Base-by-base conservation (phyloP, 1,140 invertebrate genomes). In the Bombus soroeensis region DNA sequence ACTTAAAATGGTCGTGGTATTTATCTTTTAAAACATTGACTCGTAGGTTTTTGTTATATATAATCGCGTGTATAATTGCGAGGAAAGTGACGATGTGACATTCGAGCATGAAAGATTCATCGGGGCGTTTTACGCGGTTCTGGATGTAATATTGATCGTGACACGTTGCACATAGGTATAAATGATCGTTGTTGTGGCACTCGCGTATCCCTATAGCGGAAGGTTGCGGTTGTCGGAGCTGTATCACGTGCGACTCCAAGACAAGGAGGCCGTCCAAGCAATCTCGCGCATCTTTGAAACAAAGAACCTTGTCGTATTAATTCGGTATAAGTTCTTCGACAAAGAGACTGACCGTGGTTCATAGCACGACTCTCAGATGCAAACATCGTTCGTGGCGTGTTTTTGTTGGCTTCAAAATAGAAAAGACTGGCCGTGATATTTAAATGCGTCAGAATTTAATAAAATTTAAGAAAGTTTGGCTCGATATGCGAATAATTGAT, bases 111-210 rank as follows among this genome's bases (percentile, higher is more conserved):
- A 78, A 78, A 62, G 9, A 62, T 64, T 77, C 57, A 77, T 32
- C 37, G 37, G 25, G 64, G 32, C 34, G 64, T 68, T 78, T 78
- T 66, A 78, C 75, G 57, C 28, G 75, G 41, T 78, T 78, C 37
- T n/a, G 37, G 41, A 78, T 64, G 37, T 78, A 78, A 80, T 80
- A 70, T 80, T 70, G 64, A 70, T 37, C 43, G 78, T 34, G 10
- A 9, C 25, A 43, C 25, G 68, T n/a, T 57, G 37, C 18, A 28
- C 32, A 12, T 72, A 59, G 37, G n/a, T 71, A 72, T 72, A 81
- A 81, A 81, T 57, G 37, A 81, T 70, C 47, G 25, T 78, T 66
- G 62, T 79, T 66, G 41, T 79, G 41, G 64, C 43, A 41, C 18
- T 43, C 47, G 37, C 43, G 43, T 81, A 3, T 71, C 43, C 47